A percentile compares a stretch with the other conserved stretches of the same genome.
Evolutionary conservation across 30 jellyfish, hydroid and myxozoan species (phyloP).

Genomic region (Mastigias papua): DNA sequence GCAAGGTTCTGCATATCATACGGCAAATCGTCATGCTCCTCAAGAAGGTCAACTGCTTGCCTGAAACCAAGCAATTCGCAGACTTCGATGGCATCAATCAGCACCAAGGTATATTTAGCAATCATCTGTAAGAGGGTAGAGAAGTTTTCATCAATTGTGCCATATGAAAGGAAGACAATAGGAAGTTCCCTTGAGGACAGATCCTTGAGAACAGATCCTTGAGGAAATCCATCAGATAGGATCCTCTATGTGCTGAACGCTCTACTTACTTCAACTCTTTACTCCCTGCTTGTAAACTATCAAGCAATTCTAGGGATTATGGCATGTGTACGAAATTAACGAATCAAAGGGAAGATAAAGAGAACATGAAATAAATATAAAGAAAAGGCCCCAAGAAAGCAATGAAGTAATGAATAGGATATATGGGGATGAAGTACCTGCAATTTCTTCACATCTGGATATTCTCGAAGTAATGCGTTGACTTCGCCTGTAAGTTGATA

Average conservation of each 20-base stretch:
- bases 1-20: background rate
- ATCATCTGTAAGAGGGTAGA: background rate
- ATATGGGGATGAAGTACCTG: background rate
- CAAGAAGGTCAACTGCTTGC: slow-evolving; percentile 32
- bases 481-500: slow-evolving; percentile 69
- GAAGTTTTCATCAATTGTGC: background rate
- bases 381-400: background rate
- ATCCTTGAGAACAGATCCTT: too few relatives aligned
- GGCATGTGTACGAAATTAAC: too few relatives aligned
- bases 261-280: too few relatives aligned
- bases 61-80: slow-evolving; percentile 77
- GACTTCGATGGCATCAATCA: slow-evolving; percentile 67
- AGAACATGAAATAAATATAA: background rate
- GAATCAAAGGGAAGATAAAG: background rate
- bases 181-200: too few relatives aligned
- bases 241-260: too few relatives aligned
- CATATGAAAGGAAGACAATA: too few relatives aligned
- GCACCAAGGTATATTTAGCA: slow-evolving; percentile 14
- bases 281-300: too few relatives aligned
- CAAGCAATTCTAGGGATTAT: too few relatives aligned
- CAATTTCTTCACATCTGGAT: background rate
- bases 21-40: slow-evolving; percentile 17
- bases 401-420: background rate
- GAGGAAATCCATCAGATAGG: too few relatives aligned
- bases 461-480: slow-evolving; percentile 67